A percentile compares a stretch with the other conserved stretches of the same genome.
phyloP scores from a whole-genome alignment of 1,140 invertebrate species.

The Bombyx mandarina region DNA sequence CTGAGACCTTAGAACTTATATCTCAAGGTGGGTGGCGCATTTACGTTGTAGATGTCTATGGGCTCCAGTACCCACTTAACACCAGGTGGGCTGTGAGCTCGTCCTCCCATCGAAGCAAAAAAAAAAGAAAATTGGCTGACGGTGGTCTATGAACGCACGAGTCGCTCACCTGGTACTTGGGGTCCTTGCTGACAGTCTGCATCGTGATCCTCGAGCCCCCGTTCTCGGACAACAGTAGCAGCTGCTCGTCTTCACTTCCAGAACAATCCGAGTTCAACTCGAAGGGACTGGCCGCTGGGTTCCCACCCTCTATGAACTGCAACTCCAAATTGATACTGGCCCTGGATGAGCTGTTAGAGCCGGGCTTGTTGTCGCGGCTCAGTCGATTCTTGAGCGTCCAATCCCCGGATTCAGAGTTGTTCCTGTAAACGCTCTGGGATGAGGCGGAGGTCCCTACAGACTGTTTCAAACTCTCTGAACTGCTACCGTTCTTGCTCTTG shows the following conservation, averaged over 20 bases:
- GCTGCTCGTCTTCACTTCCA: slow-evolving; percentile 65
- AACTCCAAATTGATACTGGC: slow-evolving; percentile 57
- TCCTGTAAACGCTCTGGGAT: slow-evolving; percentile 46
- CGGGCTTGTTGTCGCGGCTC: slow-evolving; percentile 42
- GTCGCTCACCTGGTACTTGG: too few species aligned
- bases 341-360: slow-evolving; percentile 46
- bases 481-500: slow-evolving; percentile 27
- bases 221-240: slow-evolving; percentile 64
- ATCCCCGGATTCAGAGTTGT: slow-evolving; percentile 55
- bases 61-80: too few species aligned
- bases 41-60: too few species aligned
- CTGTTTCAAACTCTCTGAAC: slow-evolving; percentile 46
- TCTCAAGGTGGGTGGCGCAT: too few species aligned
- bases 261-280: slow-evolving; percentile 62
- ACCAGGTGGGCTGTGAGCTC: too few species aligned
- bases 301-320: slow-evolving; percentile 45
- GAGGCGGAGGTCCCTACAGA: slow-evolving; percentile 44
- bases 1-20: too few species aligned
- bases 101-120: too few species aligned
- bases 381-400: slow-evolving; percentile 55
- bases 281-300: slow-evolving; percentile 41
- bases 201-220: slow-evolving; percentile 65
- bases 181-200: slow-evolving; percentile 44
- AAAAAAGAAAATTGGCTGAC: too few species aligned
- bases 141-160: too few species aligned